Evolutionary conservation across 2,113 vertebrate species (phyloP).

Genomic region (Colius striatus): DNA sequence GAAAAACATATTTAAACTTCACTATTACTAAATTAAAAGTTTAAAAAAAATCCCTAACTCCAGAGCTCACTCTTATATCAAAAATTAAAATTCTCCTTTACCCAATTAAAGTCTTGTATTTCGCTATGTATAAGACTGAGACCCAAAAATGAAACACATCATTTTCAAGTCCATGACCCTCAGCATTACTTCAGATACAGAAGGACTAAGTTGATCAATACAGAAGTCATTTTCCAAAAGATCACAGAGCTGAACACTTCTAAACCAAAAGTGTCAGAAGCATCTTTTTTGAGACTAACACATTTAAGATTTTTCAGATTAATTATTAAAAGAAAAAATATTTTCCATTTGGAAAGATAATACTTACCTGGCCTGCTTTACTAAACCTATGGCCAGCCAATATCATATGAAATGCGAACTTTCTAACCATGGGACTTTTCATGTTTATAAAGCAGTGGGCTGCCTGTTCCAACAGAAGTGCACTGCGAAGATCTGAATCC

Average conservation of each 20-base stretch:
- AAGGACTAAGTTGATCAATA: not conserved
- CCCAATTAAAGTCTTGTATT: not conserved
- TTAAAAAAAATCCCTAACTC: not conserved
- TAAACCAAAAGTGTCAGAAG: not conserved
- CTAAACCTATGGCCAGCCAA: conserved; percentile 95
- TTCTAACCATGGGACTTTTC: conserved; percentile 96
- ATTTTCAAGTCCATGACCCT: not conserved
- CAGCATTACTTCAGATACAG: not conserved
- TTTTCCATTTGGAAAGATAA: not conserved
- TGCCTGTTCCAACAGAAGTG: conserved; percentile 94
- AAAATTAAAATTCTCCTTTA: not conserved
- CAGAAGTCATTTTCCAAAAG: not conserved
- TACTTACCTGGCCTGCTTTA: conserved; percentile 94
- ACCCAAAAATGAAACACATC: not conserved
- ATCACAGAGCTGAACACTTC: not conserved
- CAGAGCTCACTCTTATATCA: not conserved
- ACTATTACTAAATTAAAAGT: not conserved
- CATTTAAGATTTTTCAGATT: not conserved
- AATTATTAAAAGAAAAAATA: not conserved
- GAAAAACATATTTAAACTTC: not conserved
- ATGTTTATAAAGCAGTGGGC: conserved; percentile 98
- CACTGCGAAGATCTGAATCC: conserved; percentile 97
- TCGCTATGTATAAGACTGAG: not conserved
- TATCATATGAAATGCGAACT: conserved; percentile 99
- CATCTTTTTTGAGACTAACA: not conserved